Percentiles rank a stretch among this genome's conserved stretches.
Evolutionary conservation across 1,140 invertebrate genomes (phyloP).

Genomic region (Drosophila sturtevanti): DNA sequence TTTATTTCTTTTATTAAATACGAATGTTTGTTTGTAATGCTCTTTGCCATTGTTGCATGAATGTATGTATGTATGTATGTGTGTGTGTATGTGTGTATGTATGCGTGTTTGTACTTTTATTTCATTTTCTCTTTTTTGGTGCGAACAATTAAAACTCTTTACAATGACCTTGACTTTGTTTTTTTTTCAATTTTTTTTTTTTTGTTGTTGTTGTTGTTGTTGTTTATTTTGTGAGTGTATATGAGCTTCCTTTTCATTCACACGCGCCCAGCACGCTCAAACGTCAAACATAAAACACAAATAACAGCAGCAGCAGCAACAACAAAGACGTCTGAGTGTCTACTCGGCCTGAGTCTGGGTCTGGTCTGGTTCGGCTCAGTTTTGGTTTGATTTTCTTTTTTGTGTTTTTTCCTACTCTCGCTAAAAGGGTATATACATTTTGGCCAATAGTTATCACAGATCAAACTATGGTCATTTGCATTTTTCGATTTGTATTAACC

Average conservation of each 20-base stretch:
- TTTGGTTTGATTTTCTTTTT: too few relatives aligned
- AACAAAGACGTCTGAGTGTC: slow-evolving; percentile 78
- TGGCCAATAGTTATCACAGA: background rate
- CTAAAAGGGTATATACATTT: background rate
- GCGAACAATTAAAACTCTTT: slow-evolving; percentile 83
- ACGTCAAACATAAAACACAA: slow-evolving; percentile 77
- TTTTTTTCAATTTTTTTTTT: slow-evolving; percentile 42
- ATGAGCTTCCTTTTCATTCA: slow-evolving; percentile 79
- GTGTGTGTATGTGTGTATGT: slow-evolving; percentile 38
- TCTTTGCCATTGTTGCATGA: slow-evolving; percentile 60
- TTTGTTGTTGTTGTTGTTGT: too few relatives aligned
- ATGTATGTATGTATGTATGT: slow-evolving; percentile 39
- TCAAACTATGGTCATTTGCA: background rate
- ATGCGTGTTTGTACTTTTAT: slow-evolving; percentile 62
- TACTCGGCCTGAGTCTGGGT: slow-evolving; percentile 67
- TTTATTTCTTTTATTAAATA: slow-evolving; percentile 80
- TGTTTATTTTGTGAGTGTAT: slow-evolving; percentile 53
- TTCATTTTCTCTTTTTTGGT: slow-evolving; percentile 46
- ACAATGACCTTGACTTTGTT: slow-evolving; percentile 83
- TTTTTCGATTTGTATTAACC: too few relatives aligned
- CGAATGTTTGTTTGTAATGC: slow-evolving; percentile 75
- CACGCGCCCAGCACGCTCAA: slow-evolving; percentile 78
- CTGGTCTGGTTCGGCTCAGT: slow-evolving; percentile 36
- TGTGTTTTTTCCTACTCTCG: slow-evolving; percentile 27
- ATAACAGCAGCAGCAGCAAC: slow-evolving; percentile 47